Percentiles rank a stretch among this genome's conserved stretches.
Evolutionary conservation across 2,797 vertebrate genomes (phyloP).

Genomic region (Babyrousa celebensis): DNA sequence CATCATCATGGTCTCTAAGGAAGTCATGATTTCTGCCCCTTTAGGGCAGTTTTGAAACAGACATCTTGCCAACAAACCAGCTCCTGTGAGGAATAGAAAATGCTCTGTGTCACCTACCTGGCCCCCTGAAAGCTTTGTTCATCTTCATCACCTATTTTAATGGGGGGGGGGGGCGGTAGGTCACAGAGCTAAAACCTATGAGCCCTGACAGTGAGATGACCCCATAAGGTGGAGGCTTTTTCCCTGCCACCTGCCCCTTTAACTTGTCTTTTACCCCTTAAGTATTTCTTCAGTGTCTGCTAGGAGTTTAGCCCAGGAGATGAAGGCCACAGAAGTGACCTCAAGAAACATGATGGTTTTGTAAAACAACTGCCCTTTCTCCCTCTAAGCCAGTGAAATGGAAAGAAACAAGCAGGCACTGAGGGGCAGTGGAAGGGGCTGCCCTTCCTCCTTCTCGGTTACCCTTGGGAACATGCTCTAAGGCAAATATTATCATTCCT

Average conservation of each 20-base stretch:
- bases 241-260: neutral
- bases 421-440: too few species aligned
- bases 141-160: neutral
- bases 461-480: neutral
- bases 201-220: too few species aligned
- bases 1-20: neutral
- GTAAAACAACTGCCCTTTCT: neutral
- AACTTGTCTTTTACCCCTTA: too few species aligned
- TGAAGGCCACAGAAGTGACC: neutral
- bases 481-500: neutral
- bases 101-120: neutral
- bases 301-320: neutral
- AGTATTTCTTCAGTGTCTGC: neutral
- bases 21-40: neutral
- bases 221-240: neutral
- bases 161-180: too few species aligned
- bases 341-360: neutral
- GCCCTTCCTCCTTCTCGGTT: too few species aligned
- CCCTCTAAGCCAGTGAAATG: neutral
- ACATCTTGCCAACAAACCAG: neutral
- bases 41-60: neutral
- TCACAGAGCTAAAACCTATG: accelerated
- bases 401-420: neutral
- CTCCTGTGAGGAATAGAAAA: neutral
- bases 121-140: neutral